Conservation (phyloP, 2,888 invertebrate genomes). For the Ectobius pallidus region DNA sequence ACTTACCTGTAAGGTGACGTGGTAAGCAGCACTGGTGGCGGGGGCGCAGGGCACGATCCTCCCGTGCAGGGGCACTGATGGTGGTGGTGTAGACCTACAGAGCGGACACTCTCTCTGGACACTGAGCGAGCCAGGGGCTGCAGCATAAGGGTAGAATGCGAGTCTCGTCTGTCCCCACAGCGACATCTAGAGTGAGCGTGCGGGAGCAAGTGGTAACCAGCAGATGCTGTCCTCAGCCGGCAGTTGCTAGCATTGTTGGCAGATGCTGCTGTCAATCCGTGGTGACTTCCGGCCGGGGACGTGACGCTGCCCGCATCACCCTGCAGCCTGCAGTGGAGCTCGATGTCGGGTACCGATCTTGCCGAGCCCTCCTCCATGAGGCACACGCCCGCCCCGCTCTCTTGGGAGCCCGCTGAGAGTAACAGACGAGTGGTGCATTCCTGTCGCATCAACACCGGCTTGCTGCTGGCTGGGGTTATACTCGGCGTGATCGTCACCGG, state of each 20-base stretch:
- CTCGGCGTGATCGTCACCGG: slow-evolving; percentile 57
- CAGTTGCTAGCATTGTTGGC: slow-evolving; percentile 28
- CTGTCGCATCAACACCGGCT: slow-evolving; percentile 84
- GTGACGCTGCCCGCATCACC: slow-evolving; percentile 58
- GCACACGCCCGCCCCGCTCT: slow-evolving; percentile 53
- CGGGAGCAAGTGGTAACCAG: slow-evolving; percentile 70
- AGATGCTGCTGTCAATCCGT: neutral
- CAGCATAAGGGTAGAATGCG: slow-evolving; percentile 77
- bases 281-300: slow-evolving; percentile 48
- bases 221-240: slow-evolving; percentile 46
- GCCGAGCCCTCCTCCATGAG: slow-evolving; percentile 52
- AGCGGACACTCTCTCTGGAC: slow-evolving; percentile 81
- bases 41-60: slow-evolving; percentile 60
- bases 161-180: slow-evolving; percentile 75
- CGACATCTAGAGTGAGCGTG: slow-evolving; percentile 65
- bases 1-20: slow-evolving; percentile 63
- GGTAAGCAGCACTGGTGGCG: slow-evolving; percentile 75
- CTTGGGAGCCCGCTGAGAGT: slow-evolving; percentile 75
- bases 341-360: slow-evolving; percentile 81
- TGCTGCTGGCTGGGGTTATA: slow-evolving; percentile 56
- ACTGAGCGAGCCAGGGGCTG: slow-evolving; percentile 76
- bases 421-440: slow-evolving; percentile 81
- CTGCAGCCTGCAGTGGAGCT: slow-evolving; percentile 73
- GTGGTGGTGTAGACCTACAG: slow-evolving; percentile 59
- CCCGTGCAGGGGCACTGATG: slow-evolving; percentile 60